Evolutionary conservation across 2,797 vertebrate species (phyloP), one percentile per base, ranked within the genome.

Genomic region (Sebastes diaconus): DNA sequence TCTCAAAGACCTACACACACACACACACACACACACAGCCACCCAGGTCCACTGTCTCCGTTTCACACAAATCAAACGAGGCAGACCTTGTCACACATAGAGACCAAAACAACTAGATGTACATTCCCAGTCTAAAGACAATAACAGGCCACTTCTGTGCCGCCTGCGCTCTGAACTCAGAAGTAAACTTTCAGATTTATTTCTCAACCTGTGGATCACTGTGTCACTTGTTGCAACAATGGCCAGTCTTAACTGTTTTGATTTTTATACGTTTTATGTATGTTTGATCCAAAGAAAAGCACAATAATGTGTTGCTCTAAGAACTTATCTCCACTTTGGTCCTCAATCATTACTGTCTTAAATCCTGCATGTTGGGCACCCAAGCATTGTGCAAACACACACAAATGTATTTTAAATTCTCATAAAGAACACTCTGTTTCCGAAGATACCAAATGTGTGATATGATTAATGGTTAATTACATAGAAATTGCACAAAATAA

Each of bases 1-100:
- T 93, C 76, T 87, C 80, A 91, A 92, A 90, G 89, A 75, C 84
- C 20, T 20, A 11, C 68, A 57, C 84, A 80, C 64, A 86, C 79
- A 67, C 66, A 74, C 84, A 80, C 64, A 86, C 79, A 64, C 69
- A 84, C 67, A 65, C 76, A 73, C 24, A 54, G 66, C 57, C 80
- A 70, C 57, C 63, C 32, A 84, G 73, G 79, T 85, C 64, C 73
- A 83, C 86, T 83, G 87, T 85, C 85, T 91, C 87, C 18, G 10
- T 87, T 88, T 82, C 83, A 88, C 81, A 88, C 91, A 90, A 89
- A 91, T 90, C 85, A 90, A 92, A 90, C 61, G 82, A 88, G 86
- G 82, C 87, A 42, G 83, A 3, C 12, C 89, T 84, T 14, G 80
- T 90, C 81, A 81, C 83, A 79, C 77, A 68, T n/a, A 78, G 78